These are phyloP conservation scores for Danio choprae DNA, from an alignment of 2,797 vertebrate species.

Conservation along the genomic window DNA sequence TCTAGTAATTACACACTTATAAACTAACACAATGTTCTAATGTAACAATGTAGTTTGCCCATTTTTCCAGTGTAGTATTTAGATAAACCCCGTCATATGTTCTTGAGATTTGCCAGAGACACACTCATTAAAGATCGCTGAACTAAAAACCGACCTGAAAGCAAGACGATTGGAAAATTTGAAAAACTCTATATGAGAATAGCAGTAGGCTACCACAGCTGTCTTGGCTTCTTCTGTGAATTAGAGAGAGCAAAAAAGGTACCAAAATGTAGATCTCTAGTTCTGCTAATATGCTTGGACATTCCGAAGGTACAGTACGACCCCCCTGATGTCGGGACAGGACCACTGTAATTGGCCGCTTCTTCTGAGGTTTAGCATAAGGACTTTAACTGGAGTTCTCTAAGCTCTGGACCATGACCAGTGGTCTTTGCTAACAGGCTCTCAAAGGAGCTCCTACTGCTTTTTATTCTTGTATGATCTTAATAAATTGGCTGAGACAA, in stretches of 20 bases:
- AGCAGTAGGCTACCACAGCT: constrained; percentile 28
- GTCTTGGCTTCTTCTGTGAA: constrained; percentile 22
- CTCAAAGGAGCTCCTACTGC: constrained; percentile 36
- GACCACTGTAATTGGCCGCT: constrained; percentile 27
- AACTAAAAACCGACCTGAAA: constrained; percentile 33
- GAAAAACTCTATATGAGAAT: constrained; percentile 51
- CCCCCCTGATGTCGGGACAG: constrained; percentile 37
- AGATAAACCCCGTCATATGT: constrained; percentile 12
- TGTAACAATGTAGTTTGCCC: constrained; percentile 4
- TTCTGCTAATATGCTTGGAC: constrained; percentile 35
- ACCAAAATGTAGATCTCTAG: constrained; percentile 39
- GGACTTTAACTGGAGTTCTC: constrained; percentile 44
- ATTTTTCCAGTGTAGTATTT: constrained; percentile 31
- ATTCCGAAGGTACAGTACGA: constrained; percentile 17
- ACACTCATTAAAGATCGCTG: constrained; percentile 31
- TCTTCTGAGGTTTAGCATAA: constrained; percentile 45
- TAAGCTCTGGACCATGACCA: constrained; percentile 48
- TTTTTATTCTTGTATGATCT: constrained; percentile 43
- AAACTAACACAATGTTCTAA: constrained; percentile 35
- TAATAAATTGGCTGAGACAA: constrained; percentile 54
- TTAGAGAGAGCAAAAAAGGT: constrained; percentile 42
- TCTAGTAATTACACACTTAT: constrained; percentile 33
- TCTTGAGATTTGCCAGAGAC: constrained; percentile 41
- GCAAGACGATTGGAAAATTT: constrained; percentile 53
- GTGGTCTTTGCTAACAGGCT: constrained; percentile 50